Evolutionary conservation across 35 echinoderm and acorn worm species (phyloP).

Genomic region (Holothuria glaberrima): DNA sequence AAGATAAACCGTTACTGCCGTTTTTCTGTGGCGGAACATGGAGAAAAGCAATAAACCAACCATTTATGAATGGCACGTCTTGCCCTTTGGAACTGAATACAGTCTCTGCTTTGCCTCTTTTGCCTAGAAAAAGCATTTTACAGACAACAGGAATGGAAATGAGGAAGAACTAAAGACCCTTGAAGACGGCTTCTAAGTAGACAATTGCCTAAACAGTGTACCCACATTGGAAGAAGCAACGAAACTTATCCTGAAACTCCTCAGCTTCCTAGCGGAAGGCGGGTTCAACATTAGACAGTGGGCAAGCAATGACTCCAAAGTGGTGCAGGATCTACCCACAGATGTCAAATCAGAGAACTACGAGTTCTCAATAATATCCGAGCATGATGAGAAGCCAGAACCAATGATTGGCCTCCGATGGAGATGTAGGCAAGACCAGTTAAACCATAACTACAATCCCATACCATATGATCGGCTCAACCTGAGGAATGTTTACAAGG

Average conservation of each 20-base stretch:
- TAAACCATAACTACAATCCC: conserved; percentile 18
- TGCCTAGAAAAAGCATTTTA: background rate
- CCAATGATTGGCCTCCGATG: conserved; percentile 29
- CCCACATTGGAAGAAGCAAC: background rate
- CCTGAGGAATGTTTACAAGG: background rate
- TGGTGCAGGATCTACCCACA: background rate
- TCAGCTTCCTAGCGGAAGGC: background rate
- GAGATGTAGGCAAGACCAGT: background rate
- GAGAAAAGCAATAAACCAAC: background rate
- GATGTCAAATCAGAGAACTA: conserved; percentile 21
- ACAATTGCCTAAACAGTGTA: conserved; percentile 35
- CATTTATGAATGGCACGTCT: background rate
- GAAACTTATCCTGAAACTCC: background rate
- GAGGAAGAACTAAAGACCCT: background rate
- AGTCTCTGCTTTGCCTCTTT: conserved; percentile 25
- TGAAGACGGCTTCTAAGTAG: conserved; percentile 19
- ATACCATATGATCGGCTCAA: background rate
- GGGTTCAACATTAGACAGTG: conserved; percentile 23
- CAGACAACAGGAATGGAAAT: background rate
- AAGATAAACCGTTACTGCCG: background rate
- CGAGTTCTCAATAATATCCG: background rate
- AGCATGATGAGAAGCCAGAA: conserved; percentile 11
- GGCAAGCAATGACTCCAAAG: conserved; percentile 23
- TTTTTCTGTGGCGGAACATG: conserved; percentile 23
- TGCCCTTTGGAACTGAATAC: conserved; percentile 25